These are phyloP conservation scores for Osmerus mordax DNA, from an alignment of 2,113 vertebrate species.

Conservation along the genomic window DNA sequence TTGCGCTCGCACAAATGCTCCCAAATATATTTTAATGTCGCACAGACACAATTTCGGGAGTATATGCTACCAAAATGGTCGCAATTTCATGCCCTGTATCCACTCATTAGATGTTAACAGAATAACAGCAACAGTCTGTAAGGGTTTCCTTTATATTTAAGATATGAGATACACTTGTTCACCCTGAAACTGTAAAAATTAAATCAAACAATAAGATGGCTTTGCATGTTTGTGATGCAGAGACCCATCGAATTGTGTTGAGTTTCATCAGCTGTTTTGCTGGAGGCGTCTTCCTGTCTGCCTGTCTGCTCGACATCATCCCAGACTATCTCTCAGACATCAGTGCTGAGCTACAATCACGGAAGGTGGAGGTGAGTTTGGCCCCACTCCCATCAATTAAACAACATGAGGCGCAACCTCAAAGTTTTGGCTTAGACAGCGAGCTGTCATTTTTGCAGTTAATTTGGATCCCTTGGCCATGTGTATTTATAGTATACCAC, in stretches of 20 bases:
- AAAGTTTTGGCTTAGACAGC: too few relatives aligned
- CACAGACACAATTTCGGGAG: too few relatives aligned
- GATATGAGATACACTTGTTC: too few relatives aligned
- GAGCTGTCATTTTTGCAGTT: too few relatives aligned
- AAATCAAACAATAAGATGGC: not conserved
- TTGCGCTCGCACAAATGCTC: too few relatives aligned
- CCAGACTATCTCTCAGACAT: slow-evolving; percentile 80
- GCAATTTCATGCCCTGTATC: too few relatives aligned
- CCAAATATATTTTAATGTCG: too few relatives aligned
- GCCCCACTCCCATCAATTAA: not conserved
- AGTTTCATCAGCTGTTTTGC: slow-evolving; percentile 82
- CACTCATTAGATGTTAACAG: too few relatives aligned
- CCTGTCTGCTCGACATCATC: slow-evolving; percentile 82
- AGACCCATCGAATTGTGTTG: slow-evolving; percentile 57
- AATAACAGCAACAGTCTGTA: too few relatives aligned
- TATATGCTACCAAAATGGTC: too few relatives aligned
- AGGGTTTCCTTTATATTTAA: too few relatives aligned
- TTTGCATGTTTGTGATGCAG: slow-evolving; percentile 43
- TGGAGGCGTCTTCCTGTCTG: slow-evolving; percentile 78
- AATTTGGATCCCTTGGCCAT: too few relatives aligned
- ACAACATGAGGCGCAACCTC: not conserved
- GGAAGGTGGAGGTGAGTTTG: slow-evolving; percentile 53
- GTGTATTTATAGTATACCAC: not conserved
- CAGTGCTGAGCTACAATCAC: slow-evolving; percentile 51
- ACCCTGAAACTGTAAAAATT: not conserved